Evolutionary conservation across 2,113 vertebrate species (phyloP), one percentile per base, ranked within the genome.

Genomic region (Thamnophis sirtalis): DNA sequence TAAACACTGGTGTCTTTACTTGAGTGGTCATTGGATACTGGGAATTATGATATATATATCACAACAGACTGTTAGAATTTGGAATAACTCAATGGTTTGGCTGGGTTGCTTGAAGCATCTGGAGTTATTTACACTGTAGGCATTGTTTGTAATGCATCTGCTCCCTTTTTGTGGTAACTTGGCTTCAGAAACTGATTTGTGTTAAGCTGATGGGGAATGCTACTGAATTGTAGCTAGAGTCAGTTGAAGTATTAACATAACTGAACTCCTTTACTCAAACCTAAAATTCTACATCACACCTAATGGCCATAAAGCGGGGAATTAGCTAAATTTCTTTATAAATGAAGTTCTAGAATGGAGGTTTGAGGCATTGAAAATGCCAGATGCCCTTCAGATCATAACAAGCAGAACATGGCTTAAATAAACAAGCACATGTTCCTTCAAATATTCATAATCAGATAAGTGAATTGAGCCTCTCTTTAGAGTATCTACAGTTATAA

Each of bases 111-210:
- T 48, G 51, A 55, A 51, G 50, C 91, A 92, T 80, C 50, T 88
- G 91, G 63, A 80, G 38, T 19, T 92, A 92, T 88, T 92, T 92
- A 49, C 51, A 56, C 91, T 84, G 50, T 54, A 55, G 38, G 63
- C 51, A 48, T 19, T 84, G 17, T 73, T 92, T 84, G 53, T 56
- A 92, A 68, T 84, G 87, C 91, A 92, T 89, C 38, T 88, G 86
- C 87, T 88, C 53, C 56, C 53, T 89, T 26, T 43, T 33, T 92
- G 68, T 88, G 26, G 38, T 68, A 88, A 84, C 86, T 84, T 88
- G 87, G 86, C 63, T 56, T 84, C 17, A 50, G 21, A 55, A 60
- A 13, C 38, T 68, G 91, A 54, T 43, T 17, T 80, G 58, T 48
- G 58, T 56, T 17, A 38, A 38, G 24, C 10, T 56, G 43, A 9